A percentile compares a stretch with the other conserved stretches of the same genome.
phyloP scores from a whole-genome alignment of 2,797 vertebrate genomes.

The Schizopygopsis malacanthus region DNA sequence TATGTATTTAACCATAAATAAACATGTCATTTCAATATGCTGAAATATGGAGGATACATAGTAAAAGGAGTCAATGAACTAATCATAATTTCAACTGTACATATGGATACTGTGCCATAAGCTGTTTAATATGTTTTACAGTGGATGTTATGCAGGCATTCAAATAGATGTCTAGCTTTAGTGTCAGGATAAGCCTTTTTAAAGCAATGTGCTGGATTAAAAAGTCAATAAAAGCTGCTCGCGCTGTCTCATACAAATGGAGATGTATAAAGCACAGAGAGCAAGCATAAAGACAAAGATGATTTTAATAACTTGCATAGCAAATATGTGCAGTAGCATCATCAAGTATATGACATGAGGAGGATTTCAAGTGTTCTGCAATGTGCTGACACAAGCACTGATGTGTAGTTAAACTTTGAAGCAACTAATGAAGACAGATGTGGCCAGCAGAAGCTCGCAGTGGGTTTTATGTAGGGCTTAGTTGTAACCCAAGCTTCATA shows the following conservation, averaged over 20 bases:
- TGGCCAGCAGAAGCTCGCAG: background rate
- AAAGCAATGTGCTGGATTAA: conserved; percentile 21
- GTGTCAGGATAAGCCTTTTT: conserved; percentile 23
- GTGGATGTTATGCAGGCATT: background rate
- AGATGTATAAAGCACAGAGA: background rate
- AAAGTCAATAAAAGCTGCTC: conserved; percentile 7
- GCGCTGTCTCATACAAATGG: background rate
- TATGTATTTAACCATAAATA: conserved; percentile 14
- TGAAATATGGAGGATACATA: conserved; percentile 29
- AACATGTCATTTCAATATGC: conserved; percentile 6
- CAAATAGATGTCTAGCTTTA: background rate
- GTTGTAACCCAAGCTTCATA: background rate
- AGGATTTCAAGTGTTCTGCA: conserved; percentile 37
- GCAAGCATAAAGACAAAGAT: background rate
- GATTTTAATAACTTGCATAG: conserved; percentile 47
- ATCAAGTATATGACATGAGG: conserved; percentile 36
- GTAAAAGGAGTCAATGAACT: background rate
- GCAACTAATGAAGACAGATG: conserved; percentile 55
- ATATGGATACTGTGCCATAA: background rate
- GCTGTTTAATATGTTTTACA: conserved; percentile 9
- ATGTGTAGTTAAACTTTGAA: conserved; percentile 50
- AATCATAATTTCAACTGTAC: conserved; percentile 6
- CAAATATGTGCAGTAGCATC: conserved; percentile 30
- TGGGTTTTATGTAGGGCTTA: conserved; percentile 15
- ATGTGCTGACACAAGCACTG: conserved; percentile 56